These are phyloP conservation scores for Maconellicoccus hirsutus DNA, from an alignment of 1,140 invertebrate species.

Conservation along the genomic window DNA sequence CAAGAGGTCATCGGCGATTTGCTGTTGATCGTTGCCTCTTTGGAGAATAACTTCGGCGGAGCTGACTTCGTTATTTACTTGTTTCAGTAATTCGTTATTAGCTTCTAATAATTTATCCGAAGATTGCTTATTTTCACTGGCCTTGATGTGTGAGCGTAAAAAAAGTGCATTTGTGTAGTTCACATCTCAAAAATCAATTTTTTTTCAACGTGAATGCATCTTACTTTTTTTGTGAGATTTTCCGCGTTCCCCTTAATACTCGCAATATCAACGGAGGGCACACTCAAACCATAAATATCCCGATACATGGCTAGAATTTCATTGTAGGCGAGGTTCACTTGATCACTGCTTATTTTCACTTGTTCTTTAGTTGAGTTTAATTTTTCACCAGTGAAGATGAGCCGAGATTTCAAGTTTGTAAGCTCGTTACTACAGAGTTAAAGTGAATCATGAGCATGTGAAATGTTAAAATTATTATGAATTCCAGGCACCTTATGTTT, in stretches of 20 bases:
- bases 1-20: slow-evolving; percentile 49
- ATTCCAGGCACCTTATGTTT: slow-evolving; percentile 48
- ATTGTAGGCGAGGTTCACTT: slow-evolving; percentile 60
- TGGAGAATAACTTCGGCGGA: slow-evolving; percentile 41
- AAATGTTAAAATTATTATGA: background rate
- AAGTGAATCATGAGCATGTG: background rate
- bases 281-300: slow-evolving; percentile 56
- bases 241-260: slow-evolving; percentile 53
- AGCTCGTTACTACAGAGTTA: slow-evolving; percentile 51
- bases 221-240: slow-evolving; percentile 46
- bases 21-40: slow-evolving; percentile 44
- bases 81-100: slow-evolving; percentile 38
- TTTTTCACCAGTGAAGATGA: slow-evolving; percentile 48
- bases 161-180: background rate
- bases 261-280: slow-evolving; percentile 60
- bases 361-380: slow-evolving; percentile 53
- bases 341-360: slow-evolving; percentile 55
- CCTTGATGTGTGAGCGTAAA: slow-evolving; percentile 28
- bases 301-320: slow-evolving; percentile 65
- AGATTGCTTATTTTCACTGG: slow-evolving; percentile 30
- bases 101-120: slow-evolving; percentile 27
- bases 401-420: slow-evolving; percentile 44
- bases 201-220: slow-evolving; percentile 24
- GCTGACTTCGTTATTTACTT: slow-evolving; percentile 46
- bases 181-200: background rate